A percentile compares a stretch with the other conserved stretches of the same genome.
Evolutionary conservation across 2,888 invertebrate genomes (phyloP).

Genomic region (Camptogramma bilineatum): DNA sequence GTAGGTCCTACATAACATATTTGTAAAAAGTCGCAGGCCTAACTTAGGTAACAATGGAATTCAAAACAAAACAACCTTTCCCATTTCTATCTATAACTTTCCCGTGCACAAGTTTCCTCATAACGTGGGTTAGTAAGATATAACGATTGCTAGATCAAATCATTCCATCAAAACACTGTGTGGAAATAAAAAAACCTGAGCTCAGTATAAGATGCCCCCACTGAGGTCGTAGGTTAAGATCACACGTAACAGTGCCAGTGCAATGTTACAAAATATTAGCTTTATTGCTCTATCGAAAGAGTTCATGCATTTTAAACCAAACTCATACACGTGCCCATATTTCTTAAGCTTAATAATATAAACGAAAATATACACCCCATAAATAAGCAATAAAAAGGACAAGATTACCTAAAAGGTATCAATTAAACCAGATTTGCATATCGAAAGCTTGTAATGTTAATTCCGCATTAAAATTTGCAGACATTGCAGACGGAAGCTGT

Average conservation of each 20-base stretch:
- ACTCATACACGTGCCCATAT: slow-evolving; percentile 10
- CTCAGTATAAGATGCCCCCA: slow-evolving; percentile 29
- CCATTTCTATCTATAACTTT: not conserved
- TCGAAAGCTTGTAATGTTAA: slow-evolving; percentile 61
- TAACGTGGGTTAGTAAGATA: slow-evolving; percentile 6
- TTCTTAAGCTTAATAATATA: slow-evolving; percentile 24
- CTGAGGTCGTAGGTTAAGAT: slow-evolving; percentile 39
- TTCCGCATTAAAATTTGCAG: slow-evolving; percentile 55
- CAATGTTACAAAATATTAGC: slow-evolving; percentile 35
- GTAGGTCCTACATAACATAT: no score
- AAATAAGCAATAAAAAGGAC: slow-evolving; percentile 45
- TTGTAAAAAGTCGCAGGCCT: no score
- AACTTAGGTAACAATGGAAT: no score
- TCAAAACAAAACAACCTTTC: no score
- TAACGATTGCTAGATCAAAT: slow-evolving; percentile 25
- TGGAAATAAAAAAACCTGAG: slow-evolving; percentile 33
- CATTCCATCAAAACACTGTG: slow-evolving; percentile 25
- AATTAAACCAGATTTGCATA: slow-evolving; percentile 58
- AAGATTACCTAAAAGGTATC: slow-evolving; percentile 49
- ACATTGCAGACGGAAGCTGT: slow-evolving; percentile 56
- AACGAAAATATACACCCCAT: slow-evolving; percentile 39
- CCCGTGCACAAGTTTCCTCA: not conserved
- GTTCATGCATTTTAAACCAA: slow-evolving; percentile 31
- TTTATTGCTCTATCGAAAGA: slow-evolving; percentile 36
- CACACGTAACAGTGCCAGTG: slow-evolving; percentile 35